Conservation (phyloP, 23 tunicate species). For the Halocynthia roretzi region DNA sequence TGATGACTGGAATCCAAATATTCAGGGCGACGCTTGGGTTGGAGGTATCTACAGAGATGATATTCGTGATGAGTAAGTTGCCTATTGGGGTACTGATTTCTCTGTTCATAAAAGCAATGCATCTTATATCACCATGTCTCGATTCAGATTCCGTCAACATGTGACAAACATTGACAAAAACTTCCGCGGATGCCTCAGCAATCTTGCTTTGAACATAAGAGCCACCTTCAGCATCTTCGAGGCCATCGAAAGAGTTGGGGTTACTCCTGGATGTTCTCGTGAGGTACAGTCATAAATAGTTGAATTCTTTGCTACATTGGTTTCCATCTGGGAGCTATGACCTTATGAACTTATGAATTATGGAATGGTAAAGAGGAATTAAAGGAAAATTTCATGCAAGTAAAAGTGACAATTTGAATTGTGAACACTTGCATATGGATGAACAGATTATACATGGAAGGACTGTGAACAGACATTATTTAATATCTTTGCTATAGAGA, state of each 20-base stretch:
- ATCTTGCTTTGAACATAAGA: conserved; percentile 33
- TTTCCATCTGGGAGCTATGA: too few relatives aligned
- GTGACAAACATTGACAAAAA: conserved; percentile 32
- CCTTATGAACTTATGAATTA: too few relatives aligned
- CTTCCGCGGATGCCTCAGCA: conserved; percentile 57
- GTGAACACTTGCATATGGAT: too few relatives aligned
- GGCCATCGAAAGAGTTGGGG: conserved; percentile 62
- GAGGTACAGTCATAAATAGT: conserved; percentile 50
- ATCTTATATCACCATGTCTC: neutral
- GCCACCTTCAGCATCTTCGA: conserved; percentile 27
- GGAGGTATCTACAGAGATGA: conserved; percentile 63
- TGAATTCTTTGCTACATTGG: neutral
- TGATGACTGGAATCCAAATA: conserved; percentile 26
- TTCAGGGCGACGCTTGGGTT: conserved; percentile 57
- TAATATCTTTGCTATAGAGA: too few relatives aligned
- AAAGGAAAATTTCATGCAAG: too few relatives aligned
- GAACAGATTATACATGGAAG: too few relatives aligned
- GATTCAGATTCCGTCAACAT: conserved; percentile 7
- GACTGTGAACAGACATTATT: too few relatives aligned
- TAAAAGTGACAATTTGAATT: too few relatives aligned
- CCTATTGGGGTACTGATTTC: neutral
- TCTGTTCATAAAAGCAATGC: neutral
- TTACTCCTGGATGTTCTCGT: conserved; percentile 48
- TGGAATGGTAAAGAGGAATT: too few relatives aligned
- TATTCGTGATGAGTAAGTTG: conserved; percentile 46